Base-by-base conservation (phyloP, 37 sponge, comb jelly and placozoan genomes). In the Corticium candelabrum region DNA sequence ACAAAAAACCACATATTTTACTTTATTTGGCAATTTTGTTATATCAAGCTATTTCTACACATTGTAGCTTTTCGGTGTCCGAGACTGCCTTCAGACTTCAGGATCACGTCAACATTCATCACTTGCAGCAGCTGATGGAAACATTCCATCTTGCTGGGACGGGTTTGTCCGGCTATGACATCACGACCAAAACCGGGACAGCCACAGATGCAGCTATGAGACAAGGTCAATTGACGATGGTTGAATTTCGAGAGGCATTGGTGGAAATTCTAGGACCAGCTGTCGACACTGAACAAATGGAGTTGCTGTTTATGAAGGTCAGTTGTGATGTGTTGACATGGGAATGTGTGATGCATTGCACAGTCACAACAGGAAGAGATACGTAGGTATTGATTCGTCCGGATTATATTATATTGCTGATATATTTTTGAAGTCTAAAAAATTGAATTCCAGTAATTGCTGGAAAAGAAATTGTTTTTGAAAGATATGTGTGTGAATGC, bases 301-400 rank as follows among this genome's bases (percentile, higher is more conserved):
- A 31, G 1, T 38, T 40, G 37, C 82, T 86, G 33, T 77, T 80
- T 41, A 40, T 35, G 67, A 86, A 86, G 82, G 86, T 81, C 37
- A 75, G 82, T 2, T 31, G 11, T 21, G 11, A 74, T 3, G 2
- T 2, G 76, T 2, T 2, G 3, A 34, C 3, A 39, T 3, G 39
- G 37, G 39, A 74, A 29, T 7, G 39, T 2, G 2, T 2, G 32
- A 33, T 33, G 3, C 29, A 21, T 70, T 74, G 1, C 37, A n/a
- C 36, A 2, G 1, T 1, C 34, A 70, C n/a, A n/a, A n/a, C n/a
- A n/a, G n/a, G n/a, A n/a, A n/a, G n/a, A n/a, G n/a, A n/a, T n/a
- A n/a, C n/a, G n/a, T n/a, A n/a, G n/a, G n/a, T n/a, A n/a, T n/a
- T n/a, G n/a, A n/a, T n/a, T n/a, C n/a, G n/a, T n/a, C n/a, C n/a